These are phyloP conservation scores for Tenodera sinensis DNA, from an alignment of 2,888 invertebrate genomes.

Conservation along the genomic window DNA sequence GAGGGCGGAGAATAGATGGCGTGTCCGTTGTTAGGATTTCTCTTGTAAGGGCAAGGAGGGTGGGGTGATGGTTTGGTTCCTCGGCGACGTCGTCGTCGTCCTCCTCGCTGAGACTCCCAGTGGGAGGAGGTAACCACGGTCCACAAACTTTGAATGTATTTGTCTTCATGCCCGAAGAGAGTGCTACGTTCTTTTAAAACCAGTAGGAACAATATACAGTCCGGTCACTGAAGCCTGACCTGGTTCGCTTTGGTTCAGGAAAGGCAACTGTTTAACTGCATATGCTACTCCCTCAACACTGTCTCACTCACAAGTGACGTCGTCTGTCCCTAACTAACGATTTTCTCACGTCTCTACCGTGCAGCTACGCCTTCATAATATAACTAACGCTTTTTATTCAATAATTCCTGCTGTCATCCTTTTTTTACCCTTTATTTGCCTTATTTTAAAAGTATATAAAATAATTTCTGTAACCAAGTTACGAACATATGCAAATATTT, in stretches of 20 bases:
- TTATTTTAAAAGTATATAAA: no score
- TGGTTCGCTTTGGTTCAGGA: neutral
- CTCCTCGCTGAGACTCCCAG: neutral
- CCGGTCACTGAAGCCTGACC: constrained; percentile 16
- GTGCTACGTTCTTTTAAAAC: neutral
- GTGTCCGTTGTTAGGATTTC: constrained; percentile 2
- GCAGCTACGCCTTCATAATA: no score
- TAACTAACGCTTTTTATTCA: no score
- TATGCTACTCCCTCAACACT: neutral
- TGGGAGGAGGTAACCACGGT: constrained; percentile 4
- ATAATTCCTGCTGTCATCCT: no score
- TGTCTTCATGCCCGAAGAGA: constrained; percentile 14
- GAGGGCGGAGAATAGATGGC: constrained; percentile 11
- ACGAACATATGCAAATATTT: no score
- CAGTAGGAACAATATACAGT: constrained; percentile 12
- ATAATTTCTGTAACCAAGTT: no score
- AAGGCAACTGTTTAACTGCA: neutral
- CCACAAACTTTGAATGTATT: constrained; percentile 20
- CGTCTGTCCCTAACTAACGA: neutral
- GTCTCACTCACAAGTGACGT: no score
- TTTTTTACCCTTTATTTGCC: no score
- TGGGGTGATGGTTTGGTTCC: constrained; percentile 14
- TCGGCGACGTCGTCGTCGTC: neutral
- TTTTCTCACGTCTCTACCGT: no score
- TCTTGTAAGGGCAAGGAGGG: neutral